These are phyloP conservation scores for Dipodomys merriami DNA, from an alignment of 2,113 vertebrate genomes.

Conservation along the genomic window DNA sequence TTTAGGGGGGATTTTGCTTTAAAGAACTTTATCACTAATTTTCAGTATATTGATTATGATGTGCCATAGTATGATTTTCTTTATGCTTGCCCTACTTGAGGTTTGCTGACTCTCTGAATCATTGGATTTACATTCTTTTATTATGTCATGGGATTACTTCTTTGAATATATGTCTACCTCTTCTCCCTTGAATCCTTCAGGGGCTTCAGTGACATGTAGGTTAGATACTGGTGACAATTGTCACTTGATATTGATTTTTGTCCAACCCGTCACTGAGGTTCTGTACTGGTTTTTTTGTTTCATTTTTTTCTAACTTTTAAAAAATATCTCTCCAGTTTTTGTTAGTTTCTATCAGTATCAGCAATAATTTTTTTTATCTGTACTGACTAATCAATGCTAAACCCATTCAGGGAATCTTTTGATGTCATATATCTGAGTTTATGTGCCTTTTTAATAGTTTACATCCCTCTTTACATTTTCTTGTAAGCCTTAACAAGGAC, in stretches of 20 bases:
- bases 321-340: not conserved
- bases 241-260: not conserved
- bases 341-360: constrained; percentile 30
- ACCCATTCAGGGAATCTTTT: not conserved
- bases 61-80: not conserved
- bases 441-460: not conserved
- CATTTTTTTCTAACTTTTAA: not conserved
- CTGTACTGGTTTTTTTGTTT: not conserved
- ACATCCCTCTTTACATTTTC: constrained; percentile 13
- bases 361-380: not conserved
- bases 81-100: not conserved
- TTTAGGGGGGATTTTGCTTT: not conserved
- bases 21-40: not conserved
- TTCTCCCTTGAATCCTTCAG: not conserved
- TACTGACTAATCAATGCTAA: not conserved
- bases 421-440: not conserved
- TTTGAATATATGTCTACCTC: not conserved
- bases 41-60: constrained; percentile 25
- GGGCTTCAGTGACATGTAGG: not conserved
- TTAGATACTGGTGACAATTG: not conserved
- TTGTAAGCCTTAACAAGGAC: not conserved
- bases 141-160: not conserved
- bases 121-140: constrained; percentile 30
- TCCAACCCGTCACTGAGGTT: not conserved
- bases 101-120: not conserved